Evolutionary conservation across 2,113 vertebrate genomes (phyloP), one percentile per base, ranked within the genome.

Genomic region (Cervus canadensis): DNA sequence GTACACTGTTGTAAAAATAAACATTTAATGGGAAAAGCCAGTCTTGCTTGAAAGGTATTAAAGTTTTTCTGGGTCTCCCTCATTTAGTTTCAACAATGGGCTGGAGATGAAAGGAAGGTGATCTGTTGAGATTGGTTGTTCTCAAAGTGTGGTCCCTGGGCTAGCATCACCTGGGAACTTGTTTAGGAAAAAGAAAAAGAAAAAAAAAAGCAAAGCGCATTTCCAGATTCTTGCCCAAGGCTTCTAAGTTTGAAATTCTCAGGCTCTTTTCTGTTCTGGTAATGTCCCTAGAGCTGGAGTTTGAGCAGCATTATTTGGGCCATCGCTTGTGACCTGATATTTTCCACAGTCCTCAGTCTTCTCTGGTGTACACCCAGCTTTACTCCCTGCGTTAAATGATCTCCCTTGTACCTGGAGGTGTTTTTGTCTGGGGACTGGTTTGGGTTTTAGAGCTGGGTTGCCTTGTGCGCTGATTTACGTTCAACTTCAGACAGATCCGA

Each of bases 401-500:
- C 33, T 84, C 13, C 6, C 23, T 28, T 23, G 6, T 50, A 45
- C 25, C 28, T 36, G 2, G 14, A 84, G 40, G 13, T 28, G 11
- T 71, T 82, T 92, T 64, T 54, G 12, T 92, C 36, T 64, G 36
- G 45, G 48, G 10, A 76, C 59, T 25, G 57, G 13, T 89, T 6
- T 59, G 86, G 64, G 56, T 93, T 97, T 78, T 30, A 88, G 95
- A 79, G 45, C 54, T 64, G 43, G 45, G 43, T n/a, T 88, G 6
- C 67, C 11, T 74, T 40, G 36, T 79, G 28, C 71, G 84, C 76
- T 96, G 84, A 85, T 95, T 76, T 97, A 64, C 43, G 74, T 96
- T 96, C 81, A 84, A 48, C 84, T 78, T 97, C 90, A 98, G 57
- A 76, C 78, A 84, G 74, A 86, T 89, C 50, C 91, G 67, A 93